Evolutionary conservation across 2,113 vertebrate species (phyloP).

Genomic region (Smithornis capensis): DNA sequence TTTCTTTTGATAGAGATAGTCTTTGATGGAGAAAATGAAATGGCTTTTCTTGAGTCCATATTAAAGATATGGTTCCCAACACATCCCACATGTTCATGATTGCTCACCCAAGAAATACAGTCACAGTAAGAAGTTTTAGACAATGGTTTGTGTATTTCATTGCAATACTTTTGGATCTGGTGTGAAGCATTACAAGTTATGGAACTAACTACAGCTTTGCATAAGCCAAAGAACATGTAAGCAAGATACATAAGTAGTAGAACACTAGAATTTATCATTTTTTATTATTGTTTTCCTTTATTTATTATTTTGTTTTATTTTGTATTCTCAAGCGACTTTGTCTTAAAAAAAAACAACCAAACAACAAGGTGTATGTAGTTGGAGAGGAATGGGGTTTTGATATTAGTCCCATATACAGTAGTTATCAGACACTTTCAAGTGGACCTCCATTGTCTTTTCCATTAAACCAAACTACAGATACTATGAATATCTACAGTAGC

Average conservation of each 20-base stretch:
- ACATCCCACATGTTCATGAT: not conserved
- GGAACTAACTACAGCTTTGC: not conserved
- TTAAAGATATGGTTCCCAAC: not conserved
- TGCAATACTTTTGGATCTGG: not conserved
- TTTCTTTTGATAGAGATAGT: not conserved
- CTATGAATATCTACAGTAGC: no score
- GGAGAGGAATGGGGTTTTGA: not conserved
- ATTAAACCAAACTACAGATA: not conserved
- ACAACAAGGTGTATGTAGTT: not conserved
- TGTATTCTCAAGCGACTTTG: not conserved
- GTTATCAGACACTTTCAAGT: not conserved
- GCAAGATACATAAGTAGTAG: not conserved
- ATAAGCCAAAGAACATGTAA: not conserved
- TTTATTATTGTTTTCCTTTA: not conserved
- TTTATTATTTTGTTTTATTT: not conserved
- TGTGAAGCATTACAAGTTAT: not conserved
- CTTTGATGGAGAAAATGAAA: not conserved
- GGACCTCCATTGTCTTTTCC: not conserved
- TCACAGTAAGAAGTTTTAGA: not conserved
- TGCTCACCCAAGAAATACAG: not conserved
- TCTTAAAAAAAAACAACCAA: not conserved
- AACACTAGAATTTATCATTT: not conserved
- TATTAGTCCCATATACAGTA: not conserved
- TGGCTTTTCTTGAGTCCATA: not conserved
- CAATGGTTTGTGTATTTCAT: not conserved